phyloP scores from a whole-genome alignment of 2,888 invertebrate species.

The Liodrosophila aerea region DNA sequence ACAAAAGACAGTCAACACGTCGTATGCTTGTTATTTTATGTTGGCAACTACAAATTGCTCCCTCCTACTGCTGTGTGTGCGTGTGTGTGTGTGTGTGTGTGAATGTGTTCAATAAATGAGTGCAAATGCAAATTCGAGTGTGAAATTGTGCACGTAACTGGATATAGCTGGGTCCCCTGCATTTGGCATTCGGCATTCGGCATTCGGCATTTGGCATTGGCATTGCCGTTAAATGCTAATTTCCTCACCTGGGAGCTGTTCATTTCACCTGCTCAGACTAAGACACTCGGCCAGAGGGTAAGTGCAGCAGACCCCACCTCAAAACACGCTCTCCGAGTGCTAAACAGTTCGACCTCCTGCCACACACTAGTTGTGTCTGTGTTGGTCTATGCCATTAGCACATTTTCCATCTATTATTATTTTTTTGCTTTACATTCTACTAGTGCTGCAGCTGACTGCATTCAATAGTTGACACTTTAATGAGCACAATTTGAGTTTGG shows the following conservation, averaged over 20 bases:
- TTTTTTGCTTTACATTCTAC: background rate
- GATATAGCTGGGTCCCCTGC: conserved; percentile 11
- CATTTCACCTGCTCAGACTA: conserved; percentile 18
- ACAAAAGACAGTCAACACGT: background rate
- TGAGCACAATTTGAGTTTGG: conserved; percentile 3
- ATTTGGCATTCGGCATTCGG: conserved; percentile 48
- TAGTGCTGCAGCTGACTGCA: conserved; percentile 15
- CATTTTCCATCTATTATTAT: conserved; percentile 11
- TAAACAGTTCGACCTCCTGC: conserved; percentile 57
- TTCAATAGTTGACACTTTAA: conserved; percentile 26
- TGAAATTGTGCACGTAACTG: conserved; percentile 40
- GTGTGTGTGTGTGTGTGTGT: conserved; percentile 16
- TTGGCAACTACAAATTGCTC: conserved; percentile 17
- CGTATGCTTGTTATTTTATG: conserved; percentile 19
- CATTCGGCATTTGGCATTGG: conserved; percentile 47
- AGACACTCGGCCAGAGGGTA: conserved; percentile 26
- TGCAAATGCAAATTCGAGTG: conserved; percentile 48
- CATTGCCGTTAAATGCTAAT: conserved; percentile 53
- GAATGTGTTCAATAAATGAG: conserved; percentile 24
- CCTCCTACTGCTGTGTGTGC: background rate
- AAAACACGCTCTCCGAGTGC: conserved; percentile 28
- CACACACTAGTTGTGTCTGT: too few relatives aligned
- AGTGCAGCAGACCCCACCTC: conserved; percentile 21
- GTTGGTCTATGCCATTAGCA: conserved; percentile 32
- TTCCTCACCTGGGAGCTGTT: conserved; percentile 47